These are phyloP conservation scores for Proisotoma minuta DNA, from an alignment of 2,888 invertebrate genomes.

Conservation along the genomic window DNA sequence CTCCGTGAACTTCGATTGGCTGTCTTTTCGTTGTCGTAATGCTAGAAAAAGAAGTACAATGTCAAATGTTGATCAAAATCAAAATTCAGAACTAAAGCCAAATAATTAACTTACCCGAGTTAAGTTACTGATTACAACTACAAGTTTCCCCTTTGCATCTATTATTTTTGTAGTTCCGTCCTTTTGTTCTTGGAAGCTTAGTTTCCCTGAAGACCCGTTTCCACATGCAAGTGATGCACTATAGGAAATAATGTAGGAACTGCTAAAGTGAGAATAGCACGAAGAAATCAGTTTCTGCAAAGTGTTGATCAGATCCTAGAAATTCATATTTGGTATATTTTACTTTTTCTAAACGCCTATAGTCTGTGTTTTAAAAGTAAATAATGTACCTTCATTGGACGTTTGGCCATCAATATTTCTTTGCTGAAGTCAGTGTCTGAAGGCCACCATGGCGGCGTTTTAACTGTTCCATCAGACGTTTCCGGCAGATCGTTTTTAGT, in stretches of 20 bases:
- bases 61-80: too few relatives aligned
- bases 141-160: background rate
- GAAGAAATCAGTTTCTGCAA: background rate
- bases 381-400: background rate
- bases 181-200: background rate
- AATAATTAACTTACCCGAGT: conserved; percentile 2
- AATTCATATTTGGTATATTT: too few relatives aligned
- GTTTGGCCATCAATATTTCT: background rate
- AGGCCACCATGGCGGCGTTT: conserved; percentile 22
- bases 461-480: background rate
- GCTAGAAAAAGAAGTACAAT: too few relatives aligned
- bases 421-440: conserved; percentile 3
- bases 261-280: background rate
- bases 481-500: background rate
- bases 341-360: too few relatives aligned
- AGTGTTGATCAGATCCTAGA: background rate
- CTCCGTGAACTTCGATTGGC: too few relatives aligned
- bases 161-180: conserved; percentile 5
- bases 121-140: background rate
- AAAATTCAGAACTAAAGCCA: too few relatives aligned
- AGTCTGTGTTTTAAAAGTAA: too few relatives aligned
- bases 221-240: background rate
- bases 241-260: conserved; percentile 2
- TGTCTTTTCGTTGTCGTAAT: too few relatives aligned
- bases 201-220: background rate